Conservation (phyloP, 2,888 invertebrate genomes). For the Hylaea fasciaria region DNA sequence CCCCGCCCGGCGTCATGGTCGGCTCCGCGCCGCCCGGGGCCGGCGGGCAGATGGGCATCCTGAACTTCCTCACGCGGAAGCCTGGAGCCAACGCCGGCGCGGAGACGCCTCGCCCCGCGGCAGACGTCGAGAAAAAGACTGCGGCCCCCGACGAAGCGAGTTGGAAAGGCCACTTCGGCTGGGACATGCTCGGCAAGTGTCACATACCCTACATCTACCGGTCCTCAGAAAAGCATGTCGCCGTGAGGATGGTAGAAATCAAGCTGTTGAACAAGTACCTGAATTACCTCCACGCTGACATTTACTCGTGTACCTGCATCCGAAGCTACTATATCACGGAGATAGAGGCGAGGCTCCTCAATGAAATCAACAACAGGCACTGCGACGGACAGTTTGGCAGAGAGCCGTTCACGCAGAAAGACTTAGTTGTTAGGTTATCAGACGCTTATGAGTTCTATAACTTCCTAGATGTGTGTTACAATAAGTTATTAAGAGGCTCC, state of each 20-base stretch:
- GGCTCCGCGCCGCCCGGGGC: conserved; percentile 66
- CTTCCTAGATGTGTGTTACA: conserved; percentile 95
- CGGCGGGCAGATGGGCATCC: conserved; percentile 84
- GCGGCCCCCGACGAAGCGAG: conserved; percentile 89
- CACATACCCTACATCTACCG: conserved; percentile 96
- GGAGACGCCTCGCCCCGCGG: conserved; percentile 60
- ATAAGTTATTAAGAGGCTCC: conserved; percentile 90
- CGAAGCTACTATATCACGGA: conserved; percentile 97
- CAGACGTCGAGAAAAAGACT: conserved; percentile 73
- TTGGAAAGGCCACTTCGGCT: conserved; percentile 93
- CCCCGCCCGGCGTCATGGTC: conserved; percentile 72
- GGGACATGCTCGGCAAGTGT: conserved; percentile 94
- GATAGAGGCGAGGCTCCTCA: conserved; percentile 94
- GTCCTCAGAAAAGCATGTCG: conserved; percentile 93
- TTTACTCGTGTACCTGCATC: conserved; percentile 96
- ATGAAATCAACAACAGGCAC: conserved; percentile 96
- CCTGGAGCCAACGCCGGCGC: conserved; percentile 59
- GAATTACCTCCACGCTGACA: conserved; percentile 94
- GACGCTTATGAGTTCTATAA: conserved; percentile 96
- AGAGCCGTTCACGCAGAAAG: conserved; percentile 94
- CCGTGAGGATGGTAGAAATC: conserved; percentile 97
- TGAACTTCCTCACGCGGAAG: conserved; percentile 86
- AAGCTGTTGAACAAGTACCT: conserved; percentile 95
- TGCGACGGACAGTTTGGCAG: conserved; percentile 96
- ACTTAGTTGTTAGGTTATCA: conserved; percentile 93